Base-by-base conservation (phyloP, 1,140 invertebrate genomes). In the Rhyacophila brunnea region DNA sequence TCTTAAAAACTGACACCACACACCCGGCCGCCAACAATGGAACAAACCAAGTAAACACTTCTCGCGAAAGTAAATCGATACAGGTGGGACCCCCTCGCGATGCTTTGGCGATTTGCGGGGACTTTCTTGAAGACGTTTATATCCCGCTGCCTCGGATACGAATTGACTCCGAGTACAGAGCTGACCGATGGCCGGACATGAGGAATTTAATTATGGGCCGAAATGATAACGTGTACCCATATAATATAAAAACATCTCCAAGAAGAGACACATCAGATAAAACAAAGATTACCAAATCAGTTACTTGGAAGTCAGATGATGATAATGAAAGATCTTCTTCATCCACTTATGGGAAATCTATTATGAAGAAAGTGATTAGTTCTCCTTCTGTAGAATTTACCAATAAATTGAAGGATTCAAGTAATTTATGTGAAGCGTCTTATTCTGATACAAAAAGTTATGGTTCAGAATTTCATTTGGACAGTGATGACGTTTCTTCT, bases 121-220 rank as follows among this genome's bases (percentile, higher is more conserved):
- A 65, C 49, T 65, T 65, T 15, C 10, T 60, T 2, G 62, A 65
- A 7, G 58, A 65, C 57, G 34, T 54, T 34, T 58, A 58, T 20
- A 49, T 65, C 3, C 58, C 62, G 11, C 28, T 65, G 28, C 62
- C 62, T 17, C 54, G 62, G 17, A 53, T 65, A 53, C 54, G 35
- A 38, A 48, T 65, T 13, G 44, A 46, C 44, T 38, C 58, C 2
- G 54, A 65, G 9, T 49, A 36, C 17, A n/a, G 17, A 13, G 10
- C 35, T 13, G 28, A 60, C 19, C 28, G 48, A 20, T 63, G 61
- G 61, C 55, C 50, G 5, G 44, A 46, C 4, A 65, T 65, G 62
- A 65, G 44, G 28, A 58, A 60, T 43, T 14, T 65, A 10, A 65
- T 65, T 5, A 53, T 65, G 50, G 62, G 62, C 7, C 38, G 55